These are phyloP conservation scores for Sarcophaga bullata DNA, from an alignment of 1,140 invertebrate genomes.

Conservation along the genomic window DNA sequence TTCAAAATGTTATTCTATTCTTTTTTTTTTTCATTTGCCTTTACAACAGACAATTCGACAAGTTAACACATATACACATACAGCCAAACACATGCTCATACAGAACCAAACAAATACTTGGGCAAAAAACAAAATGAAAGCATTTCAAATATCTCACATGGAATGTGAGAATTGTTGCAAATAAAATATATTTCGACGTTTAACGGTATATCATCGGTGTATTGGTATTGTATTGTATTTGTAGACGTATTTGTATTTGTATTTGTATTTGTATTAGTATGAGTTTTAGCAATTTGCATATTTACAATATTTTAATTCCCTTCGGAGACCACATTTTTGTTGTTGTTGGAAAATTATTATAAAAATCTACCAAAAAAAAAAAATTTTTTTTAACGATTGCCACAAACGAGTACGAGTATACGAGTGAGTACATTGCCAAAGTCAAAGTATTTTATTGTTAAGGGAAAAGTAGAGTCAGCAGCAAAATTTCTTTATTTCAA, in stretches of 20 bases:
- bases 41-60: neutral
- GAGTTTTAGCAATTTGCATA: conserved; percentile 35
- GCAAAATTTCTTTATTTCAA: conserved; percentile 5
- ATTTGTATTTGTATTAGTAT: neutral
- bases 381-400: conserved; percentile 26
- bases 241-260: too few species aligned
- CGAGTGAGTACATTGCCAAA: neutral
- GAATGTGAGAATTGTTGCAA: too few species aligned
- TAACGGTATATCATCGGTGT: too few species aligned
- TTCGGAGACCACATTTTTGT: neutral
- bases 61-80: neutral
- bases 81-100: neutral
- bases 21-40: neutral
- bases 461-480: neutral
- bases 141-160: neutral
- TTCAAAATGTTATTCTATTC: neutral
- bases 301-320: conserved; percentile 32
- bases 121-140: neutral
- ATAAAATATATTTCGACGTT: too few species aligned
- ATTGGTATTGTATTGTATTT: too few species aligned
- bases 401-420: neutral
- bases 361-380: conserved; percentile 5
- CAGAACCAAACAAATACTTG: neutral
- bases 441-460: neutral
- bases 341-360: conserved; percentile 14